A percentile compares a stretch with the other conserved stretches of the same genome.
These are phyloP conservation scores for Lottia scabra DNA, from an alignment of 2,888 invertebrate species.

Conservation along the genomic window DNA sequence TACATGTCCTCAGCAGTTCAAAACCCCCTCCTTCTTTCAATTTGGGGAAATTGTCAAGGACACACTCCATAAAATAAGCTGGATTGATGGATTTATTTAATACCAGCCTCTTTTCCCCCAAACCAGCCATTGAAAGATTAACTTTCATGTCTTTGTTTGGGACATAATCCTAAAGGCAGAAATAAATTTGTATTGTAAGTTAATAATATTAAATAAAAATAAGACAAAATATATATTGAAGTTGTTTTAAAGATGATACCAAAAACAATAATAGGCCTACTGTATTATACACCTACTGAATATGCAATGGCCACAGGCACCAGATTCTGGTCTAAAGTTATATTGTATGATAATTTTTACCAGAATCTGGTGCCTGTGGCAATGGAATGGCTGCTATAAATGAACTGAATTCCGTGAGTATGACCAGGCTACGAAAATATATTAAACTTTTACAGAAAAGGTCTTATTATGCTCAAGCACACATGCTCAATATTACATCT, in stretches of 20 bases:
- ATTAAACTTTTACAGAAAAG: background rate
- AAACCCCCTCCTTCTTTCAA: background rate
- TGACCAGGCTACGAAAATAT: background rate
- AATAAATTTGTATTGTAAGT: background rate
- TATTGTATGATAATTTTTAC: too few species aligned
- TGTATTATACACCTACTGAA: too few species aligned
- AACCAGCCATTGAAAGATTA: background rate
- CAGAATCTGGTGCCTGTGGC: too few species aligned
- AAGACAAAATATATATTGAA: too few species aligned
- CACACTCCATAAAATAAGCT: background rate
- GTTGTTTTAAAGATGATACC: too few species aligned
- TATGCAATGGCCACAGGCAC: too few species aligned
- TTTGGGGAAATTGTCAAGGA: background rate
- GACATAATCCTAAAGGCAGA: background rate
- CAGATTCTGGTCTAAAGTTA: too few species aligned
- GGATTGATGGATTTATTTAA: background rate
- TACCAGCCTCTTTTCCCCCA: background rate
- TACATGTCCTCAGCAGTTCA: background rate
- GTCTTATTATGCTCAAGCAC: conserved; percentile 1
- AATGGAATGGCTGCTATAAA: too few species aligned
- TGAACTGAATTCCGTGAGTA: background rate
- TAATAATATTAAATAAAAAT: background rate
- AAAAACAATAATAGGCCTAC: too few species aligned
- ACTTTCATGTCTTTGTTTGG: background rate
- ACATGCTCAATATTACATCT: background rate